Base-by-base conservation (phyloP, 2,888 invertebrate genomes). In the Leptopilina myrica region DNA sequence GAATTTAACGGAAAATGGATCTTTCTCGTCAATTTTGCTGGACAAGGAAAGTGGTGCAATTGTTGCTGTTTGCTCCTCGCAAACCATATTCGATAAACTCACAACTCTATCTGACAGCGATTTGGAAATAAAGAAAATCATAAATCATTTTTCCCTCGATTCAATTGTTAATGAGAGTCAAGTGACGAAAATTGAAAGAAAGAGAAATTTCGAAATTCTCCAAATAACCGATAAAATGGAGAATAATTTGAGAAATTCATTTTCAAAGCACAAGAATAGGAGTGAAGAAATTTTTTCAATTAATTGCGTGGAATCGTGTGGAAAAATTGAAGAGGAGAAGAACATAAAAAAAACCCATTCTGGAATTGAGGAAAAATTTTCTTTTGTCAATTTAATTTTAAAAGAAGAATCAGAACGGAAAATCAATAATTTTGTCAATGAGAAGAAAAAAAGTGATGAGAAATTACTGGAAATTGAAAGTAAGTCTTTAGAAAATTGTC, bases 21-120 rank as follows among this genome's bases (percentile, higher is more conserved):
- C 33, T 33, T 56, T 53, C 2, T 56, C 53, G n/a, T 73, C 56
- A 9, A 33, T 56, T 73, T 56, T 33, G 11, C 56, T 33, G 5
- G 56, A 73, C 33, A 26, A 56, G 6, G 73, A 26, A 33, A 33
- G 56, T 26, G 73, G 56, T n/a, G 53, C 14, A 3, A 53, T 73
- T 14, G 1, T 73, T 12, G n/a, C 73, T n/a, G 20, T 56, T 73
- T 73, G 14, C 14, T 73, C 53, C 33, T 73, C 73, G 0, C 26
- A 73, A 73, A 73, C 56, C n/a, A 40, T 73, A 53, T n/a, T n/a
- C 33, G 33, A 73, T 33, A 73, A 73, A 73, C 14, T 73, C 5
- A 14, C 53, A 4, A n/a, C 73, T 33, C 40, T 73, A n/a, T 56
- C 73, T 6, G 49, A 73, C 5, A 56, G n/a, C 9, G 56, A 14